These are phyloP conservation scores for Loriculus beryllinus DNA, from an alignment of 2,797 vertebrate species.

Conservation along the genomic window DNA sequence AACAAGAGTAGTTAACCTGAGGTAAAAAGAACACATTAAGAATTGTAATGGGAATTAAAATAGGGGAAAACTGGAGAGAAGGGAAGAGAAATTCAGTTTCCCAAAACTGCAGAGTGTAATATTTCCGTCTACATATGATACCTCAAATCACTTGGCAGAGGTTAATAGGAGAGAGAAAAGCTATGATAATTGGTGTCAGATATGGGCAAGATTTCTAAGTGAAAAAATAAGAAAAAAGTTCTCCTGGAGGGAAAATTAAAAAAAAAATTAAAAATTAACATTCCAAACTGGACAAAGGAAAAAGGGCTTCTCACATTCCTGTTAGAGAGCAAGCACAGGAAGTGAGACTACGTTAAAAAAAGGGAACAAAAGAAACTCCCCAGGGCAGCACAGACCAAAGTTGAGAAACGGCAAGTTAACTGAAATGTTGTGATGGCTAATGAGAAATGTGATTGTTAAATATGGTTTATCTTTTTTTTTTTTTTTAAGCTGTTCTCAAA, in stretches of 20 bases:
- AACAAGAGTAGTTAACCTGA: neutral
- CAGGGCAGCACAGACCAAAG: neutral
- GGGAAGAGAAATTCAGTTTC: neutral
- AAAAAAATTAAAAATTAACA: neutral
- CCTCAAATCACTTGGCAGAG: neutral
- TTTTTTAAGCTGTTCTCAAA: neutral
- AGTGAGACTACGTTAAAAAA: neutral
- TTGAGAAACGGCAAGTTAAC: neutral
- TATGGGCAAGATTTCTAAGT: neutral
- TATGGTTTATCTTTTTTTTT: neutral
- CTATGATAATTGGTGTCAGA: neutral
- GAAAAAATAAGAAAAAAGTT: neutral
- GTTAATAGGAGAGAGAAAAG: slow-evolving; percentile 3
- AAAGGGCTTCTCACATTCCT: neutral
- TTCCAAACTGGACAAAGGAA: neutral
- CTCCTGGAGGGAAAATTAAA: neutral
- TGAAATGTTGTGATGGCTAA: neutral
- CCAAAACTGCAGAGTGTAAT: neutral
- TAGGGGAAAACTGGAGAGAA: neutral
- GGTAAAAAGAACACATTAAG: neutral
- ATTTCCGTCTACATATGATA: neutral
- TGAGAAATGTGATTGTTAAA: neutral
- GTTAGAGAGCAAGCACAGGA: neutral
- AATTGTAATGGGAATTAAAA: neutral
- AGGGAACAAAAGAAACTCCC: neutral